A percentile compares a stretch with the other conserved stretches of the same genome.
Evolutionary conservation across 92 coral and sea anemone species (phyloP).

Genomic region (Ricordea florida): DNA sequence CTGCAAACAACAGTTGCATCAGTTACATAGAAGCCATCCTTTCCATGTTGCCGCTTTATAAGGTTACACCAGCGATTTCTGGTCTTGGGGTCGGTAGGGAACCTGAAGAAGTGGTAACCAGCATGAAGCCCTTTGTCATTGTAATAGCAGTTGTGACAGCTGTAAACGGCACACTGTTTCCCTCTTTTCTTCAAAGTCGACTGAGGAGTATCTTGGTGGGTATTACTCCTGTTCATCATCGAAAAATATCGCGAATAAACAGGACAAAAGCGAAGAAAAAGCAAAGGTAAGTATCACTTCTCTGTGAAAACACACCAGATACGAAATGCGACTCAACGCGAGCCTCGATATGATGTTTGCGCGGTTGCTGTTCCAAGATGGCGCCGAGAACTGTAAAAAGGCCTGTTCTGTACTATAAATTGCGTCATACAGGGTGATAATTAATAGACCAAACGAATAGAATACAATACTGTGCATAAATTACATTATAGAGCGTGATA

Average conservation of each 20-base stretch:
- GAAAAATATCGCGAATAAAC: background rate
- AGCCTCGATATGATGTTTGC: too few species aligned
- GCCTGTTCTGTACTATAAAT: too few species aligned
- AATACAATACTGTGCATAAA: too few species aligned
- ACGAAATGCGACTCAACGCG: too few species aligned
- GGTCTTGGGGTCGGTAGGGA: conserved; percentile 16
- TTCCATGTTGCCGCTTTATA: conserved; percentile 52
- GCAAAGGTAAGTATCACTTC: too few species aligned
- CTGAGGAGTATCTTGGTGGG: background rate
- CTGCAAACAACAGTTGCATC: conserved; percentile 43
- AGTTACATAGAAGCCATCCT: conserved; percentile 52
- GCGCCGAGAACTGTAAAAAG: too few species aligned
- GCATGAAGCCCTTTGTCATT: background rate
- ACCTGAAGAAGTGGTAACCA: conserved; percentile 34
- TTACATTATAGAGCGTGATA: too few species aligned
- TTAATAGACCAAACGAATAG: too few species aligned
- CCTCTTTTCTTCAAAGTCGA: background rate
- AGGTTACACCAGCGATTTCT: conserved; percentile 56
- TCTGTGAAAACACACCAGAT: too few species aligned
- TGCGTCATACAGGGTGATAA: too few species aligned
- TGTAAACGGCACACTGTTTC: conserved; percentile 25
- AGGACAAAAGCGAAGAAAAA: too few species aligned
- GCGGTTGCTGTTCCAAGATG: too few species aligned
- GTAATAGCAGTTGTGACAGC: conserved; percentile 22
- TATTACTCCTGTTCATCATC: background rate